A percentile compares a stretch with the other conserved stretches of the same genome.
Conservation (phyloP, 1,140 invertebrate species). For the Bombus sibiricus region DNA sequence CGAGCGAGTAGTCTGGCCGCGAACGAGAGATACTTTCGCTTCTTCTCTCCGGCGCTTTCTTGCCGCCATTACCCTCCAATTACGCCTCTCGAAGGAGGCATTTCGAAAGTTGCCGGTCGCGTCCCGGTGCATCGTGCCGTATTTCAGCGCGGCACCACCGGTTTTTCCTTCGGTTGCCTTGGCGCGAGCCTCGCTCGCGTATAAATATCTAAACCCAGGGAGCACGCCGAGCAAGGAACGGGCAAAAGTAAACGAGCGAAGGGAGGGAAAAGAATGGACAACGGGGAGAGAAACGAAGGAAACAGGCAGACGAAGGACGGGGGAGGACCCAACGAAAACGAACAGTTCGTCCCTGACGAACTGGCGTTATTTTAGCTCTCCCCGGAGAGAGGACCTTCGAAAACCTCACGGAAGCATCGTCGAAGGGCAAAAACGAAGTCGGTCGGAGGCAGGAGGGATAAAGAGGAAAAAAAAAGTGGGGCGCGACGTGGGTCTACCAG, state of each 20-base stretch:
- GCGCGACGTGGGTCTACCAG: conserved; percentile 2
- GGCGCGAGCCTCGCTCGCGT: neutral
- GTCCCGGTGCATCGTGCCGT: conserved; percentile 28
- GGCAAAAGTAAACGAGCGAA: neutral
- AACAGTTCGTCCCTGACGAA: conserved; percentile 54
- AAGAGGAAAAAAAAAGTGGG: conserved; percentile 10
- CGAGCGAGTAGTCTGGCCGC: neutral
- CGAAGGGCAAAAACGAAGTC: conserved; percentile 24
- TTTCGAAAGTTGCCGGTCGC: conserved; percentile 25
- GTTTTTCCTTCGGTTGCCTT: conserved; percentile 22
- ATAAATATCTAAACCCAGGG: conserved; percentile 36
- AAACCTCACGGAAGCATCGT: conserved; percentile 64
- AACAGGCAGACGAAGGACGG: neutral
- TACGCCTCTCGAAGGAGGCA: conserved; percentile 46
- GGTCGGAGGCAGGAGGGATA: neutral
- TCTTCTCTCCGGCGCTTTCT: neutral
- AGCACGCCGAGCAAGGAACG: neutral
- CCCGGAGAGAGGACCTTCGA: conserved; percentile 52
- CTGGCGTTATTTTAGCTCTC: conserved; percentile 62
- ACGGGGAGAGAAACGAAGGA: neutral
- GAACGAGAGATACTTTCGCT: neutral
- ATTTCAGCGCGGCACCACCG: neutral
- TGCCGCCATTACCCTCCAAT: conserved; percentile 42
- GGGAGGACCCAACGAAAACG: conserved; percentile 32
- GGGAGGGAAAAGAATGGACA: no score